phyloP scores from a whole-genome alignment of 2,113 vertebrate genomes.

The Tachycineta bicolor region DNA sequence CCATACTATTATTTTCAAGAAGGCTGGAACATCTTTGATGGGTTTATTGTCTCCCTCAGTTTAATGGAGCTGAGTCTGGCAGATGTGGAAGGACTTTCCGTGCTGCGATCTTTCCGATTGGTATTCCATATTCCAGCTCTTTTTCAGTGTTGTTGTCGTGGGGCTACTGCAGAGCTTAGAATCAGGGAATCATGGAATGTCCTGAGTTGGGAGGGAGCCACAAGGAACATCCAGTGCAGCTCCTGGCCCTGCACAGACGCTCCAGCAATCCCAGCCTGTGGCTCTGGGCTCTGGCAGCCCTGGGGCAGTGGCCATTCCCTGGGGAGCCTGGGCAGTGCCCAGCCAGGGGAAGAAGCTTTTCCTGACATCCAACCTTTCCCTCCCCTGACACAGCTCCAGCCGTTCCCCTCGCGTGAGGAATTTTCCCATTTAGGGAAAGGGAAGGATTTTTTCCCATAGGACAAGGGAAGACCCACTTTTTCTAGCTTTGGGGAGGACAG shows the following conservation, averaged over 20 bases:
- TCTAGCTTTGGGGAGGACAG: neutral
- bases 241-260: neutral
- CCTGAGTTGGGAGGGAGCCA: neutral
- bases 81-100: constrained; percentile 94
- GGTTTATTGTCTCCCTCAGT: constrained; percentile 97
- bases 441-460: neutral
- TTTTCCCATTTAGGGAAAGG: neutral
- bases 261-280: neutral
- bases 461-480: neutral
- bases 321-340: neutral
- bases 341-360: neutral
- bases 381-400: neutral
- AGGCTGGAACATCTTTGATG: constrained; percentile 99
- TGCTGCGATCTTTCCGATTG: constrained; percentile 98
- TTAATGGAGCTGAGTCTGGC: constrained; percentile 92
- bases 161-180: neutral
- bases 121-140: constrained; percentile 74
- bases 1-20: constrained; percentile 99
- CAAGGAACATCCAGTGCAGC: rapidly evolving
- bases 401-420: rapidly evolving
- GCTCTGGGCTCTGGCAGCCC: neutral
- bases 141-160: neutral
- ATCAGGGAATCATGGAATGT: rapidly evolving
- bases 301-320: neutral
- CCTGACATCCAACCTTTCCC: rapidly evolving